These are phyloP conservation scores for Holacanthus passer DNA, from an alignment of 2,113 vertebrate species.

Conservation along the genomic window DNA sequence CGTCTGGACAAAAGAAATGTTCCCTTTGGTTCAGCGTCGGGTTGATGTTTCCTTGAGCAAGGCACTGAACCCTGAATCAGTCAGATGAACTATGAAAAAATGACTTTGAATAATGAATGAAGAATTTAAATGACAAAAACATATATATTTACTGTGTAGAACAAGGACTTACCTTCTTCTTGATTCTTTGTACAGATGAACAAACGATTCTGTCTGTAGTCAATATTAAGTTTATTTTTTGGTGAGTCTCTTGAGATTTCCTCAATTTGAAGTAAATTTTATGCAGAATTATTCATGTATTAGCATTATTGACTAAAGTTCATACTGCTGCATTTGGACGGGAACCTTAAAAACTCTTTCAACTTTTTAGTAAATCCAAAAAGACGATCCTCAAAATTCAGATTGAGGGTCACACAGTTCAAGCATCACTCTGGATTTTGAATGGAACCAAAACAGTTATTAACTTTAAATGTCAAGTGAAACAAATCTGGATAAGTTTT, in stretches of 20 bases:
- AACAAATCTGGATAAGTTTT: too few species aligned
- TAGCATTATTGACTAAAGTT: neutral
- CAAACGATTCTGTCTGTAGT: too few species aligned
- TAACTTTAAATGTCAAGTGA: neutral
- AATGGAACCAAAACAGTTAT: neutral
- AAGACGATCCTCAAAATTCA: neutral
- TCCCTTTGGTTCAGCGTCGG: neutral
- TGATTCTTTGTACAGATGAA: too few species aligned
- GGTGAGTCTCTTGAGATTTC: too few species aligned
- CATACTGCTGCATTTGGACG: neutral
- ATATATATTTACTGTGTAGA: neutral
- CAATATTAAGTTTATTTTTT: neutral
- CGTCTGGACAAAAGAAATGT: slow-evolving; percentile 17
- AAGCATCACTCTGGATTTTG: neutral
- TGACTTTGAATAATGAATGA: neutral
- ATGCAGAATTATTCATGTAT: too few species aligned
- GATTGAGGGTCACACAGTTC: neutral
- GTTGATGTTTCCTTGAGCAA: slow-evolving; percentile 15
- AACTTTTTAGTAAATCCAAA: neutral
- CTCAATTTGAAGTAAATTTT: too few species aligned
- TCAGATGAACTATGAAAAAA: neutral
- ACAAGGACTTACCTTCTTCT: neutral
- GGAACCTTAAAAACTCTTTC: neutral
- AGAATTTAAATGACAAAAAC: neutral
- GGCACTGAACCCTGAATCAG: neutral